Base-by-base conservation (phyloP, 2,888 invertebrate genomes). In the Parascotia fuliginaria region DNA sequence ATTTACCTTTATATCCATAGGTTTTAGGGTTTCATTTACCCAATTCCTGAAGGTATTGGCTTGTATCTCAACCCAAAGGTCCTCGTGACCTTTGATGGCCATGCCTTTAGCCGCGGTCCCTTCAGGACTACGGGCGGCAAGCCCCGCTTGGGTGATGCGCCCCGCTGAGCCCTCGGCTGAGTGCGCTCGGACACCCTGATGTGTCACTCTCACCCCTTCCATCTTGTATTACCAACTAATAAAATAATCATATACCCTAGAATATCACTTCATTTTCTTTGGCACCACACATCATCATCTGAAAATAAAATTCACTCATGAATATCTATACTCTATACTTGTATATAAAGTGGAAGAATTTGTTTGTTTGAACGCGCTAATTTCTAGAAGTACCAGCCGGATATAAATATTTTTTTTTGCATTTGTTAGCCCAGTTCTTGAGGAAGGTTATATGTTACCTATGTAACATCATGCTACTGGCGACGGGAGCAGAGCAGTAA, bases 41-140 rank as follows among this genome's bases (percentile, higher is more conserved):
- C 99, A 99, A 88, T 99, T 99, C 70, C 96, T 95, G 84, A 99
- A 99, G 29, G 99, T 99, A 85, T 97, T 97, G 37, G 98, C 97
- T 85, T 98, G 98, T 63, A 98, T 98, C 83, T 98, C 97, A 42
- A 98, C 97, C 98, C 98, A 98, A 33, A 98, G 95, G 78, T 98
- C 98, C 88, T 98, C 97, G 78, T 97, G 96, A 64, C 98, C 98
- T 80, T 97, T 97, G 81, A 98, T 98, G 72, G 96, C 96, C 97
- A 98, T 98, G 63, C 97, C 97, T 80, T 97, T 96, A 64, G 98
- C 98, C 0, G 98, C 98, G 40, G 98, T 98, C 44, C 98, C 98
- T 52, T 82, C 97, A 28, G 97, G 96, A 80, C 97, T 97, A 42
- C 98, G 94, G 19, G 98, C 98, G 68, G 97, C 95, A 65, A 98